Evolutionary conservation across 2,888 invertebrate genomes (phyloP), one percentile per base, ranked within the genome.

Genomic region (Cryptus viduatorius): DNA sequence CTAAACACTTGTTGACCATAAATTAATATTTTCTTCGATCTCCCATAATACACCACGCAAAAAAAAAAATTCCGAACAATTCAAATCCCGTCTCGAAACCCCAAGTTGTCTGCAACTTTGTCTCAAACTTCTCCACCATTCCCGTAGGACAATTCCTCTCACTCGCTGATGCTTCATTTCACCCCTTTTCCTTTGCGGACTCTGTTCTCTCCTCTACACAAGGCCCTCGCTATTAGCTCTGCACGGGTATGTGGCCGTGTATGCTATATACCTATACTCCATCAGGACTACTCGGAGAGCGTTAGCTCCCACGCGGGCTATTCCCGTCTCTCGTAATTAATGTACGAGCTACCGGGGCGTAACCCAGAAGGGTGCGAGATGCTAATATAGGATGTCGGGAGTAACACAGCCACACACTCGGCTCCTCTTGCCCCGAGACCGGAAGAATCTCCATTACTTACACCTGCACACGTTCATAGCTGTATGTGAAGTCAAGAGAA

Each of bases 271-370:
- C 59, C 44, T n/a, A 48, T 42, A 61, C 73, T 64, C 48, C 64
- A 19, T 48, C 64, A 48, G 64, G 61, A 44, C 71, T 37, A 75
- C 64, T 46, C 46, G 64, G 53, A 31, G 65, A 79, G 56, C 56
- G 69, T 79, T 29, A 64, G 71, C 83, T 83, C 81, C 81, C 84
- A 73, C 84, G 64, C 72, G 81, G 73, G 81, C 84, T 81, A 81
- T 81, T 84, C 73, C 77, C 84, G 81, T 84, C 77, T 68, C 81
- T 81, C 77, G 84, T 84, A 84, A 84, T 84, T 84, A 84, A 84
- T 84, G 81, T 81, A 84, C 81, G 84, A 81, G 77, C 73, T 77
- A 73, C 81, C 80, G 68, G 78, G 78, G 77, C 79, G 81, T 78
- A 73, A 68, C 61, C 84, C 84, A 81, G 77, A 80, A 84, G 84